A percentile compares a stretch with the other conserved stretches of the same genome.
phyloP scores from a whole-genome alignment of 2,797 vertebrate species.

The Huso huso region DNA sequence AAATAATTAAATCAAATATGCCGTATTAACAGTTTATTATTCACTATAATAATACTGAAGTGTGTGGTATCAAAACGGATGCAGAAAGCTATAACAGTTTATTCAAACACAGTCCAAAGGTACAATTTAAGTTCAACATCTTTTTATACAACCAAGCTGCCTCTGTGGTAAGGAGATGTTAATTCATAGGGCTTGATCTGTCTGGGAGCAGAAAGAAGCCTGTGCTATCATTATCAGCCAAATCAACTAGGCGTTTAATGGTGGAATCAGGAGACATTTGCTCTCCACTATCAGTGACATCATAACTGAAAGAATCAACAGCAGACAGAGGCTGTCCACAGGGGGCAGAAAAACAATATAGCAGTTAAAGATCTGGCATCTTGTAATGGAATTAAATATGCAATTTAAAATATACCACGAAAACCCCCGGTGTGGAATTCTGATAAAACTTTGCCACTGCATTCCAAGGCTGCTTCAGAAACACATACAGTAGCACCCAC shows the following conservation, averaged over 20 bases:
- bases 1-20: no score
- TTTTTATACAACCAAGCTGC: slow-evolving; percentile 29
- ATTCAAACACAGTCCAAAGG: slow-evolving; percentile 61
- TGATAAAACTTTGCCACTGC: slow-evolving; percentile 5
- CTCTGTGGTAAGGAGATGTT: slow-evolving; percentile 48
- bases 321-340: slow-evolving; percentile 41
- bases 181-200: slow-evolving; percentile 68
- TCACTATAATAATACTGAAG: slow-evolving; percentile 39
- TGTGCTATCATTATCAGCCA: slow-evolving; percentile 75
- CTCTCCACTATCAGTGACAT: slow-evolving; percentile 78
- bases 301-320: slow-evolving; percentile 72
- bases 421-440: not conserved
- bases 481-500: slow-evolving; percentile 23
- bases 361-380: slow-evolving; percentile 23
- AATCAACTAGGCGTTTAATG: slow-evolving; percentile 79
- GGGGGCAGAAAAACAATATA: slow-evolving; percentile 36
- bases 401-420: slow-evolving; percentile 3
- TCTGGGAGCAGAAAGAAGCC: slow-evolving; percentile 63
- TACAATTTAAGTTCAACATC: slow-evolving; percentile 63
- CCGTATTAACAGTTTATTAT: not conserved
- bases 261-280: slow-evolving; percentile 81
- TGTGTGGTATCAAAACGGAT: slow-evolving; percentile 56
- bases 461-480: slow-evolving; percentile 27
- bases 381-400: slow-evolving; percentile 20
- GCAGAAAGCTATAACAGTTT: slow-evolving; percentile 56